Evolutionary conservation across 2,888 invertebrate species (phyloP), one percentile per base, ranked within the genome.

Genomic region (Neoitamus cyanurus): DNA sequence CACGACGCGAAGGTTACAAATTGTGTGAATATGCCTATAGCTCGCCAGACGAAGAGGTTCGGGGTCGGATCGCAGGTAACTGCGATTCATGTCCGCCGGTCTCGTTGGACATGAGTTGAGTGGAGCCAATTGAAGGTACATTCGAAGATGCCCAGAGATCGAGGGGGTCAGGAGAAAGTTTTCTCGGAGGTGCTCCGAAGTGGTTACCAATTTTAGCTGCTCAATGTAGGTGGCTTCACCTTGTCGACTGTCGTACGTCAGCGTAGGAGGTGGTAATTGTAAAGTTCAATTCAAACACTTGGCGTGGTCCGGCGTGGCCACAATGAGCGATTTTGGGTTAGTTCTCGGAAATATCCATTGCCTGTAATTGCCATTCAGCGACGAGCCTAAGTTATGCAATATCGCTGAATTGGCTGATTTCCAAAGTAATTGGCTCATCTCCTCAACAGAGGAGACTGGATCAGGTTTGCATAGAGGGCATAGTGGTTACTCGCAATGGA

Each of bases 131-230:
- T 20, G n/a, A 37, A 37, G 73, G 13, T 13, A 31, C 36, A 20
- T 37, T 20, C 4, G 73, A 37, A 36, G 37, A 73, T 73, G 36
- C 34, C 20, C 73, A 37, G 36, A 73, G 73, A 73, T 73, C 73
- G 37, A 36, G 15, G 13, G 20, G 73, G 73, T 73, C 73, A 73
- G 73, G 73, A 73, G 73, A 73, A 73, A 73, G 73, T 73, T 73
- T 73, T 20, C n/a, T 36, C 15, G 73, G 20, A 34, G 28, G 72
- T 72, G 11, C 48, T 11, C 36, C 37, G n/a, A n/a, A 36, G 73
- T 73, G 20, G 30, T 20, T 73, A 37, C 15, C 36, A 73, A 73
- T n/a, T 36, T 30, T 28, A 73, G 7, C n/a, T n/a, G 15, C 36
- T 36, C 73, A 31, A n/a, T 73, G 73, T 73, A 36, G 73, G 73